phyloP scores from a whole-genome alignment of 2,113 vertebrate genomes.

The Tauraco erythrolophus region DNA sequence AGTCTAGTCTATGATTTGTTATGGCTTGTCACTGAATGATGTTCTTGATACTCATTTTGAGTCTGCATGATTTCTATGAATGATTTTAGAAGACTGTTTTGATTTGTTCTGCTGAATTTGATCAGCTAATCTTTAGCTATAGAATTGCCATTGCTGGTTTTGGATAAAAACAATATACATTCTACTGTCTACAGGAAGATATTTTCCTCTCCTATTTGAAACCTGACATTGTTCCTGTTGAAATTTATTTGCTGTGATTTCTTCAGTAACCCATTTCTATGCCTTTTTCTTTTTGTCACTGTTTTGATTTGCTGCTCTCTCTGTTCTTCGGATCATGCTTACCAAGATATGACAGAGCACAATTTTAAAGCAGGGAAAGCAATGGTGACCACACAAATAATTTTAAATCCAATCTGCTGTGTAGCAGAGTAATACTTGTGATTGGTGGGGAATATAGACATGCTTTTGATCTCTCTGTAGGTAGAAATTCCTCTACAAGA shows the following conservation, averaged over 20 bases:
- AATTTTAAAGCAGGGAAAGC: slow-evolving; percentile 12
- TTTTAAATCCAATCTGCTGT: neutral
- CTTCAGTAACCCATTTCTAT: neutral
- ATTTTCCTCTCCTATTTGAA: neutral
- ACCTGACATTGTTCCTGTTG: neutral
- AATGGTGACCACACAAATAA: neutral
- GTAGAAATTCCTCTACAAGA: slow-evolving; percentile 2
- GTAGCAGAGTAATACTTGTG: neutral
- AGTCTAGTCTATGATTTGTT: neutral
- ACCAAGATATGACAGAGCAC: neutral
- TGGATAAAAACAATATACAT: neutral
- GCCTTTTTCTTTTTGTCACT: neutral
- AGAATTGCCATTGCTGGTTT: neutral
- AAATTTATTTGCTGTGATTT: slow-evolving; percentile 12
- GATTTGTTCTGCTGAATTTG: neutral
- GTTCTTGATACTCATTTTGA: neutral
- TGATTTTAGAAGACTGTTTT: neutral
- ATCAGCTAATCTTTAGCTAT: neutral
- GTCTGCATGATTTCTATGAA: neutral
- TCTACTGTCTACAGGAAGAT: neutral
- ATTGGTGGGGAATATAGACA: neutral
- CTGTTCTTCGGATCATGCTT: neutral
- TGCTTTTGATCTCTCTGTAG: slow-evolving; percentile 18
- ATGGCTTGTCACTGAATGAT: neutral
- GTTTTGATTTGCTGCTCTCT: neutral